phyloP scores from a whole-genome alignment of 2,888 invertebrate genomes.

The Polia nebulosa region DNA sequence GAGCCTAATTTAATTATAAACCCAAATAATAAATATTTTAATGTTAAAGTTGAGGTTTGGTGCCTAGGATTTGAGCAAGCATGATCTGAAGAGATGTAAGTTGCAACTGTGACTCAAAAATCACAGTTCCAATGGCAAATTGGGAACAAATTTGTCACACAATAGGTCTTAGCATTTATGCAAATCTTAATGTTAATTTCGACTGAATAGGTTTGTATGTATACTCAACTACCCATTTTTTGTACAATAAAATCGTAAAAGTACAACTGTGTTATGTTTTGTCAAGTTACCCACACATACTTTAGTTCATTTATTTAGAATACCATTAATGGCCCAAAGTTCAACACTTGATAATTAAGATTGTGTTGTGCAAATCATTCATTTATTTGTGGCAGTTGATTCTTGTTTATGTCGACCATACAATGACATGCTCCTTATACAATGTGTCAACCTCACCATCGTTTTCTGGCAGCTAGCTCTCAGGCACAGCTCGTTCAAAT shows the following conservation, averaged over 20 bases:
- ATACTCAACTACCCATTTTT: constrained; percentile 81
- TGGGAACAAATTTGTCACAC: constrained; percentile 72
- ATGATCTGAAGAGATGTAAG: constrained; percentile 74
- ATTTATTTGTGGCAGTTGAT: not conserved
- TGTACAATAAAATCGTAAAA: constrained; percentile 87
- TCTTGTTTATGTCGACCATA: not conserved
- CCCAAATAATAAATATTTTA: constrained; percentile 74
- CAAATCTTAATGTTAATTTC: constrained; percentile 82
- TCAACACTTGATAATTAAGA: constrained; percentile 12
- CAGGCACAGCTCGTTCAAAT: no score
- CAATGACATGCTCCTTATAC: no score
- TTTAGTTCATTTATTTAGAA: not conserved
- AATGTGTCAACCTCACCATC: no score
- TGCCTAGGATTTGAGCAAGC: constrained; percentile 63
- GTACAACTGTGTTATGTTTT: constrained; percentile 66
- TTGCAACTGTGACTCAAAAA: constrained; percentile 36
- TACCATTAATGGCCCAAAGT: not conserved
- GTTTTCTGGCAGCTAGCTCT: no score
- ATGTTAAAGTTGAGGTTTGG: constrained; percentile 61
- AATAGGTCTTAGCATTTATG: constrained; percentile 80
- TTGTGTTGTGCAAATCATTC: constrained; percentile 3
- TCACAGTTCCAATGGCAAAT: constrained; percentile 48
- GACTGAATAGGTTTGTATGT: constrained; percentile 87
- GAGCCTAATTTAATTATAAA: constrained; percentile 77
- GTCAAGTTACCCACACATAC: constrained; percentile 13